Conservation (phyloP, 2,888 invertebrate genomes). For the Syritta pipiens region DNA sequence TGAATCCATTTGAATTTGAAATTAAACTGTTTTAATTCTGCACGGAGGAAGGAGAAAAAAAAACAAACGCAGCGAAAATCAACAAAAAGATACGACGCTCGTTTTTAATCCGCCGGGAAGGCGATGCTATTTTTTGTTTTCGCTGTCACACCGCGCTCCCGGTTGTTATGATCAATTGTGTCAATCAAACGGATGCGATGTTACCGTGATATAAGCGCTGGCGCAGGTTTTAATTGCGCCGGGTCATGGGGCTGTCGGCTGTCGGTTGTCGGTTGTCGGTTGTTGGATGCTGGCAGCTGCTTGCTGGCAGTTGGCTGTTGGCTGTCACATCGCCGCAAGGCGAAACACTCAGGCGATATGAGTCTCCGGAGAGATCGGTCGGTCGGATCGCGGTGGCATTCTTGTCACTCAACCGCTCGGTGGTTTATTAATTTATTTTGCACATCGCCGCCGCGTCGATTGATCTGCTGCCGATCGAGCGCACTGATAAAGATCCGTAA, state of each 20-base stretch:
- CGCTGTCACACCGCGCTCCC: slow-evolving; percentile 10
- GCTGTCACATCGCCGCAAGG: slow-evolving; percentile 58
- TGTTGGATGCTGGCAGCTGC: no score
- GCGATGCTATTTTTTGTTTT: not conserved
- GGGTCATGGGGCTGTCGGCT: slow-evolving; percentile 67
- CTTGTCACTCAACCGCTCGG: slow-evolving; percentile 66
- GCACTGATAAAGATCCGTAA: slow-evolving; percentile 67
- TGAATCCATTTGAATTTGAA: slow-evolving; percentile 69
- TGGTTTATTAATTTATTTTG: slow-evolving; percentile 66
- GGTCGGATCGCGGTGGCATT: slow-evolving; percentile 54
- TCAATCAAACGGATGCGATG: slow-evolving; percentile 68
- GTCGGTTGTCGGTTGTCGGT: no score
- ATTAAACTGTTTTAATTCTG: slow-evolving; percentile 69
- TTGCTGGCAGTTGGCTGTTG: no score
- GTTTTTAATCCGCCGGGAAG: slow-evolving; percentile 42
- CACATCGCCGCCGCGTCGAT: slow-evolving; percentile 55
- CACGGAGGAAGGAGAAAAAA: slow-evolving; percentile 53
- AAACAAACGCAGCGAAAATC: slow-evolving; percentile 17
- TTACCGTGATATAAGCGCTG: slow-evolving; percentile 63
- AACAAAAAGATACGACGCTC: slow-evolving; percentile 27
- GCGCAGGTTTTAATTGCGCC: slow-evolving; percentile 67
- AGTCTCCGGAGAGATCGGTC: slow-evolving; percentile 62
- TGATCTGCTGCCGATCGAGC: slow-evolving; percentile 55
- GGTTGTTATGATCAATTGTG: slow-evolving; percentile 69
- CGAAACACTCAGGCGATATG: slow-evolving; percentile 66